Evolutionary conservation across 2,797 vertebrate genomes (phyloP), one percentile per base, ranked within the genome.

Genomic region (Tragelaphus eurycerus): DNA sequence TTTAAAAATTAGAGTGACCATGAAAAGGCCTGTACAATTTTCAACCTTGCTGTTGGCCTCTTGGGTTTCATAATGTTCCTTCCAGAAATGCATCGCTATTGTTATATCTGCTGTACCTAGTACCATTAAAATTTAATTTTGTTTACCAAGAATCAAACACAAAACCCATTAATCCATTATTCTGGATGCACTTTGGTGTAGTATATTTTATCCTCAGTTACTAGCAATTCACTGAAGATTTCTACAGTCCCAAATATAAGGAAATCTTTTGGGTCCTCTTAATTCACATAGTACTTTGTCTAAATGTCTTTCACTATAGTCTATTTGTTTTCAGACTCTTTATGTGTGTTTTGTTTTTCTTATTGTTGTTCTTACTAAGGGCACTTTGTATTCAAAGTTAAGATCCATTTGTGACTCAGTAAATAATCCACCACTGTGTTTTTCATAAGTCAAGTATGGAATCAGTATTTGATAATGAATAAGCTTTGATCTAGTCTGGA

Each of bases 61-160:
- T 52, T 23, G 27, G 84, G 50, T 92, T 92, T 93, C 71, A 84
- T 59, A 34, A 38, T 79, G 21, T 21, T 5, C 71, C 76, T 91
- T 86, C 21, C 64, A 59, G 54, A 76, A 95, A 84, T 59, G 6
- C 3, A 25, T 46, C n/a, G 43, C 11, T 46, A 16, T 86, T 2
- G 3, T 90, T 93, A 23, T n/a, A 60, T 52, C 21, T 38, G 1
- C 31, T 64, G 1, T 78, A 21, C 38, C 31, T 4, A 34, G 3
- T 79, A 54, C 57, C 81, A 71, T 90, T 93, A 95, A 90, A 43
- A 78, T 14, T 92, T 90, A 90, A 15, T 94, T 50, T 59, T 81
- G 19, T 87, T 92, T 87, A 92, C n/a, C 29, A 67, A 84, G 4
- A 89, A 88, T 59, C 46, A 81, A 54, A 60, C 14, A 0, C 78